These are phyloP conservation scores for Galbula dea DNA, from an alignment of 2,113 vertebrate species.

Conservation along the genomic window DNA sequence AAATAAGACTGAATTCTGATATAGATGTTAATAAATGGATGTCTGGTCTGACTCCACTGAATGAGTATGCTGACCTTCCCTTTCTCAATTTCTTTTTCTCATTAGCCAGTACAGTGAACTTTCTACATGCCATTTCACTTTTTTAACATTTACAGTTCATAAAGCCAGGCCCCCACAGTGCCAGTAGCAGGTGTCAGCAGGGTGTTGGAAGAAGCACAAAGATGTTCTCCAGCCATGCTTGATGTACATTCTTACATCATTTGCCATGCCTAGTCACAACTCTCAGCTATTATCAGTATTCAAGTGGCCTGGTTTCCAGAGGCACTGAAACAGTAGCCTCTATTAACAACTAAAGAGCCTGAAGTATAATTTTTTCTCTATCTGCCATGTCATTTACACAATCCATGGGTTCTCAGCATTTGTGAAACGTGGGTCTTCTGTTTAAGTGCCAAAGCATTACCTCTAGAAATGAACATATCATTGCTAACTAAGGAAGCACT, in stretches of 20 bases:
- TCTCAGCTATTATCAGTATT: slow-evolving; percentile 30
- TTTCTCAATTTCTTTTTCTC: background rate
- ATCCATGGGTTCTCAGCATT: background rate
- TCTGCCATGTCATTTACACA: slow-evolving; percentile 4
- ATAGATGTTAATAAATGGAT: background rate
- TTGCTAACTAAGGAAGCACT: background rate
- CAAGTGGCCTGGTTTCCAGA: slow-evolving; percentile 40
- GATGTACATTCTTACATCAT: background rate
- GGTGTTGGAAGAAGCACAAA: background rate
- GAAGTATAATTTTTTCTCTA: slow-evolving; percentile 19
- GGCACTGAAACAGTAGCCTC: background rate
- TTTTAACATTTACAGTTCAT: background rate
- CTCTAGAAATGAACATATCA: background rate
- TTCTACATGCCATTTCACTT: background rate
- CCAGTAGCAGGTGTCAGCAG: background rate
- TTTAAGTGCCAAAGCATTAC: background rate
- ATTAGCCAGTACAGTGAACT: background rate
- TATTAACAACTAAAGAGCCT: slow-evolving; percentile 12
- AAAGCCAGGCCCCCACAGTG: background rate
- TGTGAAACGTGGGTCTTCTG: background rate
- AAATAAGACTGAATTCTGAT: background rate
- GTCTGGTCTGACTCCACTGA: background rate
- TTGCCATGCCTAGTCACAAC: slow-evolving; percentile 13
- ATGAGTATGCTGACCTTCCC: background rate
- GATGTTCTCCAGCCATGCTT: background rate